Evolutionary conservation across 2,113 vertebrate genomes (phyloP), one percentile per base, ranked within the genome.

Genomic region (Odontophorus gujanensis): DNA sequence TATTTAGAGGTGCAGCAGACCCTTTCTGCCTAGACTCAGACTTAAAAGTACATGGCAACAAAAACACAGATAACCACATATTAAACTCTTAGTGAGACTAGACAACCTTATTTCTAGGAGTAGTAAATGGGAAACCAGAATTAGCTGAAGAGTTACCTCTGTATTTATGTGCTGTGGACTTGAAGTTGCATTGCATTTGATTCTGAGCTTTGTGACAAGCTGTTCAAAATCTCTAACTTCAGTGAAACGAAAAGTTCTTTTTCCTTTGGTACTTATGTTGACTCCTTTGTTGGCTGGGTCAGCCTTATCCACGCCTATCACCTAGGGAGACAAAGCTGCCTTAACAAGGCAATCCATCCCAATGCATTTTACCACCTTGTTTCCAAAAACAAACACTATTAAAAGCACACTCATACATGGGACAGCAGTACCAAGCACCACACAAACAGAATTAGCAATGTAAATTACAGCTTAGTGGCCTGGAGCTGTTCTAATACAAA

Each of bases 171-270:
- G 98, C 36, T 98, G 98, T 22, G 98, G 98, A 96, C 98, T 98
- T 69, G 98, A 97, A 71, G 97, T 63, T 36, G 98, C 95, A 51
- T 87, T 97, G 93, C 98, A 99, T 73, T 97, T 98, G 92, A 97
- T 96, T 63, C 98, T 98, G 62, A 99, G 98, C 28, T 98, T 98
- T 87, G 91, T 90, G 73, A 98, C 98, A n/a, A 99, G 98, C 21
- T 98, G 97, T 68, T 98, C 98, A 40, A 98, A 99, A 95, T 99
- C 98, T 65, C 98, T 98, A 78, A 99, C 97, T 82, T 99, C 99
- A 0, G 98, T 98, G 96, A 99, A 99, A 57, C 99, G 99, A 95
- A 99, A 98, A 38, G 98, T 98, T 91, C 98, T 98, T 96, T 99
- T 99, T 45, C 99, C 99, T 68, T 98, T 99, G 87, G 99, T 98